phyloP scores from a whole-genome alignment of 1,140 invertebrate species.

The Himalopsyche phryganea region DNA sequence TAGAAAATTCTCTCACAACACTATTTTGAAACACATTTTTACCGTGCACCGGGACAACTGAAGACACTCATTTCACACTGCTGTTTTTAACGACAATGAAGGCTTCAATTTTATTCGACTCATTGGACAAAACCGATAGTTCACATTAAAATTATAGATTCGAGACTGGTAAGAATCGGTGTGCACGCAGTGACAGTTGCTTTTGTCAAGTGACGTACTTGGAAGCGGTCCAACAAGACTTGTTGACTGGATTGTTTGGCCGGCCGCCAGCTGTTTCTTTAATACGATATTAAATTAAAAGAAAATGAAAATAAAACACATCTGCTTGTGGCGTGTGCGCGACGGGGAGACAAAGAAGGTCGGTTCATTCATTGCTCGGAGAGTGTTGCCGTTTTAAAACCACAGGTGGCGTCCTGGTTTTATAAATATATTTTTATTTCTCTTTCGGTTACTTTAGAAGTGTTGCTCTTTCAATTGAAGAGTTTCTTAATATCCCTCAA shows the following conservation, averaged over 20 bases:
- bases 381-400: background rate
- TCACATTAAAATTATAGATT: too few relatives aligned
- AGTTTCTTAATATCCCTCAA: too few relatives aligned
- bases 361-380: background rate
- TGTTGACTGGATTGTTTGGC: constrained; percentile 33
- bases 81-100: too few relatives aligned
- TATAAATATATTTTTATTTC: too few relatives aligned
- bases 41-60: too few relatives aligned
- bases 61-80: too few relatives aligned
- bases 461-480: too few relatives aligned
- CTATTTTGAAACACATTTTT: too few relatives aligned
- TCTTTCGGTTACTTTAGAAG: too few relatives aligned
- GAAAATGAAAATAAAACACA: constrained; percentile 12
- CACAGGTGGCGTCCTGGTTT: background rate
- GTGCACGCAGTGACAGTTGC: constrained; percentile 29
- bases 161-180: too few relatives aligned
- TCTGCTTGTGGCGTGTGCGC: background rate
- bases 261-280: constrained; percentile 10
- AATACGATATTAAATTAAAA: constrained; percentile 1
- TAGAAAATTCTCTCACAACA: constrained; percentile 1
- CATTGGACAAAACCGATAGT: too few relatives aligned
- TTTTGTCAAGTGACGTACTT: constrained; percentile 32
- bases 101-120: too few relatives aligned
- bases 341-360: background rate
- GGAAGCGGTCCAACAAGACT: constrained; percentile 30